Evolutionary conservation across 2,888 invertebrate species (phyloP).

Genomic region (Pristionchus exspectatus): DNA sequence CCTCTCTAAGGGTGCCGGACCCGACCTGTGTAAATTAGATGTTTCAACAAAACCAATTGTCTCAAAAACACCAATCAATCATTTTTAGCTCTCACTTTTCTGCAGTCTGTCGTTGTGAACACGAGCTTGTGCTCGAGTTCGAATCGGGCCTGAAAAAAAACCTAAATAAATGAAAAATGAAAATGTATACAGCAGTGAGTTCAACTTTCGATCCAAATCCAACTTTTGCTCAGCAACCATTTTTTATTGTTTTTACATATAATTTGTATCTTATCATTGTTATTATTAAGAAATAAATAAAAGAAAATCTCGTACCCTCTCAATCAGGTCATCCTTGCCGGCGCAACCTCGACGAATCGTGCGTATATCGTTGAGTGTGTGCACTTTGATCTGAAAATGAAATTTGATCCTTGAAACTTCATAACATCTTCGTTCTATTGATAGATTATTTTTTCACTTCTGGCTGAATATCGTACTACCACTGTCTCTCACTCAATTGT

Average conservation of each 20-base stretch:
- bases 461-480: neutral
- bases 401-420: neutral
- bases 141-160: slow-evolving; percentile 3
- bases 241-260: no score
- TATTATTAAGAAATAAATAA: neutral
- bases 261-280: no score
- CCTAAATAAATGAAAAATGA: neutral
- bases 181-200: no score
- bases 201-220: no score
- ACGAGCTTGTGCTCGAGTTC: slow-evolving; percentile 24
- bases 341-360: slow-evolving; percentile 4
- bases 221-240: no score
- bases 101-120: neutral
- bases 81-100: neutral
- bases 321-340: slow-evolving; percentile 11
- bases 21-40: no score
- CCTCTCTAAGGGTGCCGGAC: neutral
- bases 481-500: neutral
- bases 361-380: neutral
- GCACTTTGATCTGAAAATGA: neutral
- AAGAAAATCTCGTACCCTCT: neutral
- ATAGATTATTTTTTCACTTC: neutral
- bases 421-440: neutral
- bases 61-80: neutral
- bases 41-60: no score